These are phyloP conservation scores for Steinernema hermaphroditum DNA, from an alignment of 2,888 invertebrate genomes.

Conservation along the genomic window DNA sequence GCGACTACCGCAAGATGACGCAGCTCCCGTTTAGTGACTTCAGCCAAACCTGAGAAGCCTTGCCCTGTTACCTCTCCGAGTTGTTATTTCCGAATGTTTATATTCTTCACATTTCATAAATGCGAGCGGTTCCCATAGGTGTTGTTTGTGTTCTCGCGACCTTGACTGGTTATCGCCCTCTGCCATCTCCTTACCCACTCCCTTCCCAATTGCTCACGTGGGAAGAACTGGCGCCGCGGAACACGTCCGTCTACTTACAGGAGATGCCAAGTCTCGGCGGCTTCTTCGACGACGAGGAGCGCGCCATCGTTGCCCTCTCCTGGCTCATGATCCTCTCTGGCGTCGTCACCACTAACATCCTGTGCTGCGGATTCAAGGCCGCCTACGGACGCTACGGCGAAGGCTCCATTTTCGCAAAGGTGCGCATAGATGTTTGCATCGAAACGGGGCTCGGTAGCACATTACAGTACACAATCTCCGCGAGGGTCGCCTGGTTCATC, in stretches of 20 bases:
- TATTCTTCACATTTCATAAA: slow-evolving; percentile 3
- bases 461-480: slow-evolving; percentile 44
- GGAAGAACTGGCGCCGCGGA: too few relatives aligned
- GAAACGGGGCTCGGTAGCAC: too few relatives aligned
- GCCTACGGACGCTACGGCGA: slow-evolving; percentile 53
- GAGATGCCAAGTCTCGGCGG: background rate
- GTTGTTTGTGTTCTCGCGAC: background rate
- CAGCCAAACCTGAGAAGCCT: slow-evolving; percentile 37
- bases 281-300: slow-evolving; percentile 27
- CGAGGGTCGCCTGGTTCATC: slow-evolving; percentile 57
- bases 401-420: slow-evolving; percentile 33
- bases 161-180: background rate
- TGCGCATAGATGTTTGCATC: slow-evolving; percentile 30
- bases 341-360: slow-evolving; percentile 37
- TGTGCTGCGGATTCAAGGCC: slow-evolving; percentile 44
- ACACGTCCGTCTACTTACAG: too few relatives aligned
- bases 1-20: slow-evolving; percentile 34
- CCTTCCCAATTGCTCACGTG: too few relatives aligned
- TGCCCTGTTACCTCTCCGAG: background rate
- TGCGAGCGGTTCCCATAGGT: background rate
- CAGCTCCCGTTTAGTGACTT: slow-evolving; percentile 46
- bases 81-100: background rate
- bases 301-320: slow-evolving; percentile 34
- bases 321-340: slow-evolving; percentile 42
- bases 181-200: background rate